phyloP scores from a whole-genome alignment of 2,797 vertebrate species.

The Sphenodon punctatus region DNA sequence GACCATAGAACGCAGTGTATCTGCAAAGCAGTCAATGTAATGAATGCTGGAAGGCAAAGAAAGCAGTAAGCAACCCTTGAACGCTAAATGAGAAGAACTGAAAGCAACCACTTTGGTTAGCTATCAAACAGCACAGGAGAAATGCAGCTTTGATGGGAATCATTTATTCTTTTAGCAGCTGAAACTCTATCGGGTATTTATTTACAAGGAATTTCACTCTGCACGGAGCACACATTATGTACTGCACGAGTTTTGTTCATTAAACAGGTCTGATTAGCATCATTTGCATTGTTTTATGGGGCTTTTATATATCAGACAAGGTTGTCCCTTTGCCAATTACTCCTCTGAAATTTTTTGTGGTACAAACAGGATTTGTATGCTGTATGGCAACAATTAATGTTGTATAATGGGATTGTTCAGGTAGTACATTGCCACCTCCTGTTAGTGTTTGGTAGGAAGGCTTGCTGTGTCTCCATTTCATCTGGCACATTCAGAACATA shows the following conservation, averaged over 20 bases:
- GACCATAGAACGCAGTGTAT: background rate
- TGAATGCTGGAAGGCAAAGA: background rate
- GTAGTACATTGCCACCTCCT: background rate
- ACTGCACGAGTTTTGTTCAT: slow-evolving; percentile 18
- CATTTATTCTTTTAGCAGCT: slow-evolving; percentile 60
- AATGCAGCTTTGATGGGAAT: slow-evolving; percentile 41
- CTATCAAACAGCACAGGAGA: slow-evolving; percentile 50
- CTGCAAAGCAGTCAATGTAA: background rate
- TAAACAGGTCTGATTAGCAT: slow-evolving; percentile 15
- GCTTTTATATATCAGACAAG: slow-evolving; percentile 3
- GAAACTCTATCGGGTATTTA: slow-evolving; percentile 44
- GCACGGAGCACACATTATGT: slow-evolving; percentile 42
- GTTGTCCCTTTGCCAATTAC: slow-evolving; percentile 29
- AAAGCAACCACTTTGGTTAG: background rate
- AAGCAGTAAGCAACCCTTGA: background rate
- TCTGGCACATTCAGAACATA: background rate
- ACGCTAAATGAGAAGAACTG: background rate
- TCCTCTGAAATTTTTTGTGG: slow-evolving; percentile 27
- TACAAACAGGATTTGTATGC: slow-evolving; percentile 23
- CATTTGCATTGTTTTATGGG: slow-evolving; percentile 4
- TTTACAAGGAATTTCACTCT: slow-evolving; percentile 16
- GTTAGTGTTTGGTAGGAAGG: background rate
- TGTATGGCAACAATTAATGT: slow-evolving; percentile 9
- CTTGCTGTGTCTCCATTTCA: background rate
- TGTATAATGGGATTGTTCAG: background rate